A percentile compares a stretch with the other conserved stretches of the same genome.
Evolutionary conservation across 2,888 invertebrate species (phyloP).

Genomic region (Drosophila anomelani): DNA sequence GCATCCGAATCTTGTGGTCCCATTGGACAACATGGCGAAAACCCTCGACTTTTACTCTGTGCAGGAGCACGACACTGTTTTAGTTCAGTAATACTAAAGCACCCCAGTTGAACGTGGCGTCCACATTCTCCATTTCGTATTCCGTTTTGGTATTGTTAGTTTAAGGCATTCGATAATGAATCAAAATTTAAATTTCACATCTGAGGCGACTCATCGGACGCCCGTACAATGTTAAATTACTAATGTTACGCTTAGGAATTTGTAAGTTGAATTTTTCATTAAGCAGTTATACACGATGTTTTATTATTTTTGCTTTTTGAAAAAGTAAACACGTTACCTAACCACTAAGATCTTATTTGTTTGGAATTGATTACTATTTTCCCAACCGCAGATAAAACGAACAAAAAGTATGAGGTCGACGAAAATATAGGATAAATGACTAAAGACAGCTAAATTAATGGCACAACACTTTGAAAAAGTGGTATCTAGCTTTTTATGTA

Average conservation of each 20-base stretch:
- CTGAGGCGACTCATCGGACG: slow-evolving; percentile 23
- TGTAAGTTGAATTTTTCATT: slow-evolving; percentile 51
- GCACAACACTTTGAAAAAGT: too few species aligned
- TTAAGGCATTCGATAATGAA: slow-evolving; percentile 29
- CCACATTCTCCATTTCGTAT: slow-evolving; percentile 24
- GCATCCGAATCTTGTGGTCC: slow-evolving; percentile 89
- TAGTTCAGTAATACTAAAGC: slow-evolving; percentile 86
- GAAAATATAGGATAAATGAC: too few species aligned
- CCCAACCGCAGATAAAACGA: too few species aligned
- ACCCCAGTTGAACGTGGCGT: not conserved
- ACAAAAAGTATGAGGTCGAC: too few species aligned
- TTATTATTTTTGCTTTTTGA: slow-evolving; percentile 50
- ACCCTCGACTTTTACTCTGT: slow-evolving; percentile 93
- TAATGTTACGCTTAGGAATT: slow-evolving; percentile 51
- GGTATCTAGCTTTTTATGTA: too few species aligned
- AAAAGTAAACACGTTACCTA: slow-evolving; percentile 39
- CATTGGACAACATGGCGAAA: slow-evolving; percentile 92
- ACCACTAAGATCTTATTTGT: not conserved
- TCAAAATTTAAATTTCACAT: slow-evolving; percentile 26
- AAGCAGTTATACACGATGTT: slow-evolving; percentile 31
- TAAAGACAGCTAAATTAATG: too few species aligned
- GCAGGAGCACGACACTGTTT: slow-evolving; percentile 92
- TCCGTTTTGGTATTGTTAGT: slow-evolving; percentile 58
- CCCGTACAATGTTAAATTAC: slow-evolving; percentile 48
- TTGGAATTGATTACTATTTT: not conserved